Percentiles rank a stretch among this genome's conserved stretches.
Conservation (phyloP, 2,797 vertebrate species). For the Moxostoma hubbsi region DNA sequence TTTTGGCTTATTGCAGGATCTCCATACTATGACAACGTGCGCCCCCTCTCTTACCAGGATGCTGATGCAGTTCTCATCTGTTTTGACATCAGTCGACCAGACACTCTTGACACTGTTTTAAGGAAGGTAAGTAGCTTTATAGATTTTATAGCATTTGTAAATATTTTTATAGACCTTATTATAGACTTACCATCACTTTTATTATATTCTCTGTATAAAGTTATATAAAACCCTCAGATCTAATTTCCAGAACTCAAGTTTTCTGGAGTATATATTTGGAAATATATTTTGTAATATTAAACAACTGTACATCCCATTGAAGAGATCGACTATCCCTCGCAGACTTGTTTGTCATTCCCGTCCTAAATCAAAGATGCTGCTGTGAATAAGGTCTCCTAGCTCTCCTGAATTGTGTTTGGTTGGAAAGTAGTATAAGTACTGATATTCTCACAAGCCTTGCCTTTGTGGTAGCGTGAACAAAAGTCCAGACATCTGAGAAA, state of each 20-base stretch:
- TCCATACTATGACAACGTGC: constrained; percentile 90
- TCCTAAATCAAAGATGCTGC: background rate
- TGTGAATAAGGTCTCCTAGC: background rate
- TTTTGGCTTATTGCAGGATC: constrained; percentile 75
- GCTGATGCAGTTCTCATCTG: constrained; percentile 90
- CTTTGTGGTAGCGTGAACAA: constrained; percentile 48
- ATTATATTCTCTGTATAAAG: too few species aligned
- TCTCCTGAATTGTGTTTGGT: constrained; percentile 7
- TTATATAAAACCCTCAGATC: too few species aligned
- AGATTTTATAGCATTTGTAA: too few species aligned
- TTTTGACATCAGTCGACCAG: constrained; percentile 89
- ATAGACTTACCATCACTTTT: too few species aligned
- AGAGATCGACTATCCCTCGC: too few species aligned
- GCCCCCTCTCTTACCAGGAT: constrained; percentile 89
- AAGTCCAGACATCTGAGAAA: constrained; percentile 36
- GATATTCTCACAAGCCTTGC: constrained; percentile 35
- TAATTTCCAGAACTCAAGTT: too few species aligned
- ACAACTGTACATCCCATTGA: too few species aligned
- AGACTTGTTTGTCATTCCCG: too few species aligned
- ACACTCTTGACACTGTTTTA: constrained; percentile 89
- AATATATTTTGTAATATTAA: too few species aligned
- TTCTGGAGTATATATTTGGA: too few species aligned
- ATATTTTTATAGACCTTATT: too few species aligned
- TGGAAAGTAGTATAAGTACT: constrained; percentile 15
- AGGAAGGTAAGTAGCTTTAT: constrained; percentile 81